Percentiles rank a stretch among this genome's conserved stretches.
Conservation (phyloP, 2,888 invertebrate genomes). For the Orthonychiurus folsomi region DNA sequence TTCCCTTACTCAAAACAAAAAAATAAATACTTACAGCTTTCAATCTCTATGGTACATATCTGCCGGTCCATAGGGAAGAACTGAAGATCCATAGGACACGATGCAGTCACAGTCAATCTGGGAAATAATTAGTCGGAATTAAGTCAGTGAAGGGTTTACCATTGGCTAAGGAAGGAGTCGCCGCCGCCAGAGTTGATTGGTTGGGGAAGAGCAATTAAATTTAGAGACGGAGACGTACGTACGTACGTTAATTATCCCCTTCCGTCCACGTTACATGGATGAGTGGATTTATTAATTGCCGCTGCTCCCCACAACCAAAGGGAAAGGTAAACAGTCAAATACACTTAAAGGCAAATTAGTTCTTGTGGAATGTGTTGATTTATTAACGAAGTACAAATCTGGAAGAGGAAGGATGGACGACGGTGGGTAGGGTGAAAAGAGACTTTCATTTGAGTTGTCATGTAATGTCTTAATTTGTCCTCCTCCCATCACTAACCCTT, state of each 20-base stretch:
- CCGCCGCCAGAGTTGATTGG: background rate
- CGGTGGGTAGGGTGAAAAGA: no score
- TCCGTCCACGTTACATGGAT: background rate
- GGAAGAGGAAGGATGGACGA: no score
- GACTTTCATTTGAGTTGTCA: no score
- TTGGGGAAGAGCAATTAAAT: no score
- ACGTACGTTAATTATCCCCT: background rate
- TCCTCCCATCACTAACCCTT: no score
- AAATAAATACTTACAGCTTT: constrained; percentile 39
- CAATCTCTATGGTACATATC: constrained; percentile 41
- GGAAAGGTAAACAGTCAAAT: background rate
- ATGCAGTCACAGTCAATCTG: constrained; percentile 41
- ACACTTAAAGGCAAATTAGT: background rate
- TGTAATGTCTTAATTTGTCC: no score
- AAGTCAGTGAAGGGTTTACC: background rate
- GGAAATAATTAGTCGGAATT: constrained; percentile 16
- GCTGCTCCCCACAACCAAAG: background rate
- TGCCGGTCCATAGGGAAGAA: constrained; percentile 41
- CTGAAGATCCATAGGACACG: constrained; percentile 41
- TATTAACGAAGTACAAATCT: no score
- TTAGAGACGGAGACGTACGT: no score
- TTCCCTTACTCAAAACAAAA: no score
- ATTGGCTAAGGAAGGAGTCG: background rate
- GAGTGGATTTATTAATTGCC: background rate
- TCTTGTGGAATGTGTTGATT: no score